Conservation (phyloP, 2,888 invertebrate species). For the Zhengitettix transpicula region DNA sequence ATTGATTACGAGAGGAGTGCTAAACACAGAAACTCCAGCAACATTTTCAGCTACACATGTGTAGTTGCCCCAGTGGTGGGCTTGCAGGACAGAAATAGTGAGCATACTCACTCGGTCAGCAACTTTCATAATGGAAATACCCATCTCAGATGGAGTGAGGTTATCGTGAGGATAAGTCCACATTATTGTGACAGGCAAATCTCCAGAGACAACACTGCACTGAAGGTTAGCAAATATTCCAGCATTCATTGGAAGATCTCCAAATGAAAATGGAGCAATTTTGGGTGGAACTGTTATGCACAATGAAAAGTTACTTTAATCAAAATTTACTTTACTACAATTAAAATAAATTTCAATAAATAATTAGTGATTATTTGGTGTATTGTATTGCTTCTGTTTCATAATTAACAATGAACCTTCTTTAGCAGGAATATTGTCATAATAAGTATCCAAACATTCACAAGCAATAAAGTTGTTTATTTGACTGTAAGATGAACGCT, state of each 20-base stretch:
- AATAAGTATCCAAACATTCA: too few species aligned
- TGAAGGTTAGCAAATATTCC: conserved; percentile 57
- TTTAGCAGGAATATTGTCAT: too few species aligned
- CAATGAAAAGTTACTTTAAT: not conserved
- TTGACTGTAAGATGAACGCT: too few species aligned
- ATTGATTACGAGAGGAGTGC: conserved; percentile 50
- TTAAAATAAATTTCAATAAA: too few species aligned
- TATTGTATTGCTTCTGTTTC: too few species aligned
- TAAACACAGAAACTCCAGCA: conserved; percentile 48
- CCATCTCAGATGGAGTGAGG: conserved; percentile 26
- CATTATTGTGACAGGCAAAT: conserved; percentile 55
- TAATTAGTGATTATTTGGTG: too few species aligned
- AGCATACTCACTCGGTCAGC: conserved; percentile 37
- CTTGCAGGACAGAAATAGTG: conserved; percentile 55
- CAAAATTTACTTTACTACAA: too few species aligned
- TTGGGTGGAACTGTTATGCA: conserved; percentile 24
- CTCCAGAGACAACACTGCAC: conserved; percentile 48
- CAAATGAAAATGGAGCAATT: conserved; percentile 34
- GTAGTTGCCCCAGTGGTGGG: conserved; percentile 56
- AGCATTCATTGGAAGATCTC: conserved; percentile 52
- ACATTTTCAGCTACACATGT: conserved; percentile 52
- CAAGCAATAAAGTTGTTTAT: too few species aligned
- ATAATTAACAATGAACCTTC: too few species aligned
- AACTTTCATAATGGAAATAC: conserved; percentile 21
- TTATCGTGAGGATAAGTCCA: conserved; percentile 48